A percentile compares a stretch with the other conserved stretches of the same genome.
Conservation (phyloP, 2,888 invertebrate species). For the Ophion costatus region DNA sequence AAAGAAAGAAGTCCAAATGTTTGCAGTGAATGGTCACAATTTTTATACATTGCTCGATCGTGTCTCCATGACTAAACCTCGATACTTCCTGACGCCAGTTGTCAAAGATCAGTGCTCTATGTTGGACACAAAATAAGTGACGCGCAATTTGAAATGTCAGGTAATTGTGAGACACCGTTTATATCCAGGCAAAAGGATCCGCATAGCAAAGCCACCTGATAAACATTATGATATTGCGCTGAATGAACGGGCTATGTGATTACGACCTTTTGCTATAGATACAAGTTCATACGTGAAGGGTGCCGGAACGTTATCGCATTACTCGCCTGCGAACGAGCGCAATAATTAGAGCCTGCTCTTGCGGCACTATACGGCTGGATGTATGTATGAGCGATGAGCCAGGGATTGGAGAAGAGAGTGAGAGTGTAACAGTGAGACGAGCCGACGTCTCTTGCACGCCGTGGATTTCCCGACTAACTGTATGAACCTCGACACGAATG, state of each 20-base stretch:
- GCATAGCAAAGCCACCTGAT: not conserved
- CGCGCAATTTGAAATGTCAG: too few relatives aligned
- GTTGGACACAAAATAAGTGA: too few relatives aligned
- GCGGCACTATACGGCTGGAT: slow-evolving; percentile 17
- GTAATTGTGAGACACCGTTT: too few relatives aligned
- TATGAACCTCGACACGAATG: slow-evolving; percentile 64
- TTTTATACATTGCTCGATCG: too few relatives aligned
- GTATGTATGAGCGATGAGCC: slow-evolving; percentile 38
- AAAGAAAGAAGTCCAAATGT: too few relatives aligned
- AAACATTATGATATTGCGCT: too few relatives aligned
- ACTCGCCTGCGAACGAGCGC: slow-evolving; percentile 77
- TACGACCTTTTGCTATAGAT: not conserved
- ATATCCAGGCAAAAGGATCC: not conserved
- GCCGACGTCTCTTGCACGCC: slow-evolving; percentile 49
- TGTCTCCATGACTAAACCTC: too few relatives aligned
- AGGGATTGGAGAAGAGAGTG: slow-evolving; percentile 48
- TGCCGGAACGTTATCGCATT: slow-evolving; percentile 75
- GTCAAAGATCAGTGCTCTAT: too few relatives aligned
- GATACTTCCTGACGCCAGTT: too few relatives aligned
- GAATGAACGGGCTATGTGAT: too few relatives aligned
- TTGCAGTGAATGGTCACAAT: too few relatives aligned
- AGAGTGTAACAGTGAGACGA: slow-evolving; percentile 23
- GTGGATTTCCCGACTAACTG: slow-evolving; percentile 72
- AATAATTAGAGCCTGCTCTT: slow-evolving; percentile 75
- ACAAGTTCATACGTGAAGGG: not conserved